Evolutionary conservation across 2,797 vertebrate genomes (phyloP), one percentile per base, ranked within the genome.

Genomic region (Phyllotis vaccarum): DNA sequence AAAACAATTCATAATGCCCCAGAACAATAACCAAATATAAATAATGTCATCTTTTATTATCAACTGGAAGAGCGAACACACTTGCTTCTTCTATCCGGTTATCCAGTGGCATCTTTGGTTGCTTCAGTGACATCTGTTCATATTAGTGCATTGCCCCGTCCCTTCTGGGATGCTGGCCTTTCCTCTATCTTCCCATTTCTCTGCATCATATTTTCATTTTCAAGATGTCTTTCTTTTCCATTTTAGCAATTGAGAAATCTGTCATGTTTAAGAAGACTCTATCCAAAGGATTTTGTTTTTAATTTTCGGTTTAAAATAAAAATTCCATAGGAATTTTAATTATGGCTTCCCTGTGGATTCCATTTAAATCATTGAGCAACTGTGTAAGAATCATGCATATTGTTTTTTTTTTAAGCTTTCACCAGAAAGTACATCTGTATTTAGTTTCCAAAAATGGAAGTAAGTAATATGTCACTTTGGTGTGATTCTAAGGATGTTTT

Each of bases 261-360:
- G 10, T 64, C 62, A 66, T 90, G 3, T 68, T 49, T 60, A 87
- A 49, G 72, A 74, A 54, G 0, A 19, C 9, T 52, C 52, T 5
- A 9, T 52, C 66, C 6, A 31, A 1, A 60, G 40, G 7, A 21
- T 80, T 88, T 80, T 49, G 29, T 76, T 43, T 95, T 81, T 46
- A 24, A 64, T 81, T 85, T 94, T 90, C 27, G 74, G 56, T 49
- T 95, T 92, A 82, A 56, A 29, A 56, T 66, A 85, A 89, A 86
- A 94, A 86, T 91, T 89, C 31, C n/a, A 37, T 14, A 76, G 40
- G 9, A 60, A 5, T 46, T 74, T 74, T 40, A 12, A 72, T 29
- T 27, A 58, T 92, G 5, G 16, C 75, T 96, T 91, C 5, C 56
- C 21, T 37, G 10, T 52, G 8, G 27, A 8, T 49, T 70, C n/a